Evolutionary conservation across 2,113 vertebrate genomes (phyloP).

Genomic region (Seriola dumerili): DNA sequence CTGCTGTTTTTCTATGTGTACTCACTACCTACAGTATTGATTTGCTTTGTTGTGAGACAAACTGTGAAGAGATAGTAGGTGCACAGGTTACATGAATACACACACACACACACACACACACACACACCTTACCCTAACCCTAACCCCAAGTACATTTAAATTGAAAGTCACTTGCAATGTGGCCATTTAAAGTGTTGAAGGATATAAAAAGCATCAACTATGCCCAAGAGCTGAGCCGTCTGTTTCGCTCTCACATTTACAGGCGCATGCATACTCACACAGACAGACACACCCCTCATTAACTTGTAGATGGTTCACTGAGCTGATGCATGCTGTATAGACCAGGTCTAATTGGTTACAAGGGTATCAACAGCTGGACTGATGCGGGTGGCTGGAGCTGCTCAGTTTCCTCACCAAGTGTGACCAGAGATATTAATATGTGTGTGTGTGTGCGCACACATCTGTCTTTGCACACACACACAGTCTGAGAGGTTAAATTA

Average conservation of each 20-base stretch:
- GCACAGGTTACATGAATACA: constrained; percentile 8
- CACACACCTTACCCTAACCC: background rate
- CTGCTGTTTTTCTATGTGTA: constrained; percentile 69
- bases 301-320: constrained; percentile 60
- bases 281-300: constrained; percentile 59
- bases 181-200: constrained; percentile 13
- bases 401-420: constrained; percentile 36
- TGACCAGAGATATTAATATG: constrained; percentile 32
- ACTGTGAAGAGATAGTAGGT: constrained; percentile 38
- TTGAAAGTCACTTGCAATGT: constrained; percentile 15
- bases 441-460: background rate
- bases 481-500: constrained; percentile 4
- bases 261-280: constrained; percentile 7
- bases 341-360: constrained; percentile 72
- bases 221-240: constrained; percentile 11
- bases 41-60: constrained; percentile 59
- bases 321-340: constrained; percentile 40
- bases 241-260: constrained; percentile 27
- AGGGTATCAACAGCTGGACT: constrained; percentile 67
- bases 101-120: constrained; percentile 24
- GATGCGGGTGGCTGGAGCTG: constrained; percentile 57
- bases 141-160: constrained; percentile 3
- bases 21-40: constrained; percentile 70
- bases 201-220: constrained; percentile 9
- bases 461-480: background rate